Evolutionary conservation across 1,140 invertebrate species (phyloP).

Genomic region (Procambarus clarkii): DNA sequence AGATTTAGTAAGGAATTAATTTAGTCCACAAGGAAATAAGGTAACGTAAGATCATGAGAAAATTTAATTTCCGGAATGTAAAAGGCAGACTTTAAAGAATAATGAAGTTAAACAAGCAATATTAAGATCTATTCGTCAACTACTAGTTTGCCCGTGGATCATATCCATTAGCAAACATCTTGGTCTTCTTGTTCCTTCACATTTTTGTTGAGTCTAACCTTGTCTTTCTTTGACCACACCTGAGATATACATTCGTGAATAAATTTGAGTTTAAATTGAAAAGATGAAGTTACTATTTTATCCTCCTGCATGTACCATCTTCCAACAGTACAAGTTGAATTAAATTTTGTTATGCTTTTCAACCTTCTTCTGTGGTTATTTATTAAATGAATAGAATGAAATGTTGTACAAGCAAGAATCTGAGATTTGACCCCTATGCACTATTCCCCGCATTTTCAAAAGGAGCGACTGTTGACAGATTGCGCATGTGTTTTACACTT

Average conservation of each 20-base stretch:
- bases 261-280: conserved; percentile 8
- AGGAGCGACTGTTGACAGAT: conserved; percentile 67
- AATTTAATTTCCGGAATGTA: conserved; percentile 55
- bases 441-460: conserved; percentile 66
- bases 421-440: conserved; percentile 63
- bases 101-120: background rate
- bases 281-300: conserved; percentile 11
- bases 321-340: background rate
- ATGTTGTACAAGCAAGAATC: conserved; percentile 46
- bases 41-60: conserved; percentile 31
- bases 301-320: conserved; percentile 18
- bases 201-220: background rate
- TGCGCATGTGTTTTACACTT: conserved; percentile 40
- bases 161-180: background rate
- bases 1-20: conserved; percentile 68
- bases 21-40: conserved; percentile 51
- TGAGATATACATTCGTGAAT: background rate
- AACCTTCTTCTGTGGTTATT: background rate
- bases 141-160: background rate
- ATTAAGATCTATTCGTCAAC: background rate
- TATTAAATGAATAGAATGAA: background rate
- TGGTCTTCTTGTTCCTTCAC: background rate
- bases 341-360: background rate
- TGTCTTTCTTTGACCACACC: background rate
- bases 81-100: conserved; percentile 28